Conservation (phyloP, 2,113 vertebrate genomes). For the Halcyon senegalensis region DNA sequence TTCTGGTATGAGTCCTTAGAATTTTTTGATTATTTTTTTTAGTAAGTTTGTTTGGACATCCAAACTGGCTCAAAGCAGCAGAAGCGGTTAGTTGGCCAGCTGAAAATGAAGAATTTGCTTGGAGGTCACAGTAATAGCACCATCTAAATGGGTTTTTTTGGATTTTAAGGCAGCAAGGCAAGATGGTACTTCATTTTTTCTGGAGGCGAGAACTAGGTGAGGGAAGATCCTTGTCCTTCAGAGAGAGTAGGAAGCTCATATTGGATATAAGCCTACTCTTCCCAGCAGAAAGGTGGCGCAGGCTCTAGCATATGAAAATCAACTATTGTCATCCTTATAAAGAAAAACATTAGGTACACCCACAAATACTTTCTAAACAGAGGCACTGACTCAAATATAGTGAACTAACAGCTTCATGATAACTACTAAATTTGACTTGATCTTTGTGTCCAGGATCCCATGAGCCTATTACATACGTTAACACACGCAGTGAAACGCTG, state of each 20-base stretch:
- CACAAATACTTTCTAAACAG: slow-evolving; percentile 65
- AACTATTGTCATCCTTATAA: slow-evolving; percentile 16
- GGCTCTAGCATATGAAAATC: not conserved
- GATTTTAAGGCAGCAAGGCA: not conserved
- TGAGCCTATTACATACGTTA: slow-evolving; percentile 68
- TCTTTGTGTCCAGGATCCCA: slow-evolving; percentile 94
- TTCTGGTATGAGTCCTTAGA: not conserved
- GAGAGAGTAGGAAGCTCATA: not conserved
- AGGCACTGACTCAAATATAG: slow-evolving; percentile 66
- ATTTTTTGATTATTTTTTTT: not conserved
- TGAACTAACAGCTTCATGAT: slow-evolving; percentile 69
- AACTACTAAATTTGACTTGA: slow-evolving; percentile 80
- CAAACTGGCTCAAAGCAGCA: not conserved
- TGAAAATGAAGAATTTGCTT: not conserved
- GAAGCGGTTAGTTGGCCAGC: not conserved
- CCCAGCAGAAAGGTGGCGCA: not conserved
- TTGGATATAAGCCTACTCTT: not conserved
- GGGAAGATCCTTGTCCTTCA: not conserved
- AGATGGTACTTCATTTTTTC: not conserved
- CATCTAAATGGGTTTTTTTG: not conserved
- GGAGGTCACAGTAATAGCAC: not conserved
- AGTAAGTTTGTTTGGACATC: not conserved
- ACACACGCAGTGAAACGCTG: slow-evolving; percentile 57
- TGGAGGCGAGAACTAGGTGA: not conserved
- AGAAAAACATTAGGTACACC: slow-evolving; percentile 46